Evolutionary conservation across 1,140 invertebrate genomes (phyloP), one percentile per base, ranked within the genome.

Genomic region (Asobara japonica): DNA sequence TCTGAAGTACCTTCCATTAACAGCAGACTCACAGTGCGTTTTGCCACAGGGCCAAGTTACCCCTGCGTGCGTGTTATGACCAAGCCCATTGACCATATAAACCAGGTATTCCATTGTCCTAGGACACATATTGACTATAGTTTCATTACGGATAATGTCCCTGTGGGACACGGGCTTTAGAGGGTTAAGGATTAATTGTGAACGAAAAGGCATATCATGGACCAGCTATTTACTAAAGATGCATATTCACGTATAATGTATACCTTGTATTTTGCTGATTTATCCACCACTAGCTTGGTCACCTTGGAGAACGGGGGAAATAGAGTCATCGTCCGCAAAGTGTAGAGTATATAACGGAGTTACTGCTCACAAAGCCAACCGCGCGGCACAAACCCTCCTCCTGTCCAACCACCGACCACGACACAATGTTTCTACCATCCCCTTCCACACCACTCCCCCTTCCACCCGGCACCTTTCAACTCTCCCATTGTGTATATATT

Each of bases 271-370:
- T 36, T 65, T 20, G 41, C 22, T 7, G 13, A 3, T 45, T 45
- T 45, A 31, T 38, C 45, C 38, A 20, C 31, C 38, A 16, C 41
- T 30, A 41, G 22, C 41, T 20, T 18, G 64, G 61, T 64, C 71
- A 61, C 31, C 25, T 51, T 30, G 33, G 27, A 45, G 45, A 71
- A 71, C 61, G 65, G 51, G n/a, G 41, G 13, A 65, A 85, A 84
- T 80, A 77, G 80, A 84, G 83, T 85, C 84, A 86, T 83, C 80
- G 79, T 76, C 77, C 51, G 81, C 80, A 85, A 87, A 87, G 85
- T 87, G 84, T 82, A 84, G 79, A 80, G 80, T 87, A 22, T 56
- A 56, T 56, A 86, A 87, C 80, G 77, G 77, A 82, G 83, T 86
- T 87, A 86, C 75, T 79, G 78, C 78, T 83, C 77, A 82, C 82